Evolutionary conservation across 1,140 invertebrate genomes (phyloP).

Genomic region (Hermetia illucens): DNA sequence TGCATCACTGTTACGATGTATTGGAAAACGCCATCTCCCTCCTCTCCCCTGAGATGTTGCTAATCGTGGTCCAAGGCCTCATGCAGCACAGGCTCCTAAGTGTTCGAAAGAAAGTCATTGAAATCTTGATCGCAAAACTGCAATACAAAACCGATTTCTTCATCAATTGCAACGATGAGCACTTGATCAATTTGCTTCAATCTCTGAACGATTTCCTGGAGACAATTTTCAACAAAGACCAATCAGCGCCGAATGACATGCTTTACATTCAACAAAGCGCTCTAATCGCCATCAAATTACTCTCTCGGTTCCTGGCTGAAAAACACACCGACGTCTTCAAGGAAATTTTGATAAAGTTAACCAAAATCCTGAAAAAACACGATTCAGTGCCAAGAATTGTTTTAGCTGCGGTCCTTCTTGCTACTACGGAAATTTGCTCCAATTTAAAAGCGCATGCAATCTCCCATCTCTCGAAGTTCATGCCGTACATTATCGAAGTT

Average conservation of each 20-base stretch:
- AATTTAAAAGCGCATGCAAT: conserved; percentile 61
- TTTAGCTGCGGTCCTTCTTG: conserved; percentile 58
- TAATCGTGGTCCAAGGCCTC: conserved; percentile 56
- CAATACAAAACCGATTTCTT: conserved; percentile 49
- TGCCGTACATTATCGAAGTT: conserved; percentile 59
- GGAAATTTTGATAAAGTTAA: conserved; percentile 44
- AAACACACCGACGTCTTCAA: conserved; percentile 49
- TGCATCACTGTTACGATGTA: conserved; percentile 62
- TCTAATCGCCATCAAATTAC: conserved; percentile 63
- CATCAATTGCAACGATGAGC: conserved; percentile 29
- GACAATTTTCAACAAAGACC: conserved; percentile 34
- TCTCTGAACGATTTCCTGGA: conserved; percentile 47
- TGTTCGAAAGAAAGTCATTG: conserved; percentile 66
- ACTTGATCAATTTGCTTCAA: conserved; percentile 42
- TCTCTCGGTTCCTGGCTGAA: conserved; percentile 52
- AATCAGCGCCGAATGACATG: conserved; percentile 31
- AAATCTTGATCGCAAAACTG: conserved; percentile 67
- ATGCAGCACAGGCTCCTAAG: conserved; percentile 49
- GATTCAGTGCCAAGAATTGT: conserved; percentile 48
- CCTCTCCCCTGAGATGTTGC: conserved; percentile 59
- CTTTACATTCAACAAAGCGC: conserved; percentile 65
- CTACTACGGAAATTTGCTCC: conserved; percentile 62
- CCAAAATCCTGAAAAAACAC: conserved; percentile 40
- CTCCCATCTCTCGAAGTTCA: conserved; percentile 53
- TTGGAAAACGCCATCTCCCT: conserved; percentile 62